These are phyloP conservation scores for Panulirus ornatus DNA, from an alignment of 1,140 invertebrate species.

Conservation along the genomic window DNA sequence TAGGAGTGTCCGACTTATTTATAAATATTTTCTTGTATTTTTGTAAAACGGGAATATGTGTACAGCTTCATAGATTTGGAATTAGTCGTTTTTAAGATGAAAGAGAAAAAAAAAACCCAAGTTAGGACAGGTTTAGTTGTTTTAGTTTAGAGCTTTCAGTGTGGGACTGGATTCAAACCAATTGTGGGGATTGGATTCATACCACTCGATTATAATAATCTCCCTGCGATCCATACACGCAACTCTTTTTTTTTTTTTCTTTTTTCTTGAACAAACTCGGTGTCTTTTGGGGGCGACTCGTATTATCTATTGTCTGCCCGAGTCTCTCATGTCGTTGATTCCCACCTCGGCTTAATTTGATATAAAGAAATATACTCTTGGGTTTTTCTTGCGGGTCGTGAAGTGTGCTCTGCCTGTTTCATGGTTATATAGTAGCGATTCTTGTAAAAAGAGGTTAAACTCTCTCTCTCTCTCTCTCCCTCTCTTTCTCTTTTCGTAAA, in stretches of 20 bases:
- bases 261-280: background rate
- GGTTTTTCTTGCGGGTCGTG: no score
- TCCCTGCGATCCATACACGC: conserved; percentile 9
- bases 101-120: conserved; percentile 1
- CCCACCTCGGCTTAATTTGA: no score
- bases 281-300: no score
- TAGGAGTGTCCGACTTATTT: conserved; percentile 31
- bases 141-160: background rate
- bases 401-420: no score
- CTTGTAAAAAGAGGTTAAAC: no score
- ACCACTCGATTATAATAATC: conserved; percentile 41
- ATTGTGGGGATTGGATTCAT: conserved; percentile 21
- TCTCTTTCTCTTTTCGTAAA: no score
- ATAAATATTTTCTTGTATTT: conserved; percentile 62
- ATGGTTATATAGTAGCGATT: no score
- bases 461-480: no score
- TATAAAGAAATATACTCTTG: no score
- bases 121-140: conserved; percentile 54
- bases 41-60: conserved; percentile 57
- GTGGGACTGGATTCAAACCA: conserved; percentile 21
- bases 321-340: no score
- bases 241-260: background rate
- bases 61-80: conserved; percentile 57
- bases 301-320: no score
- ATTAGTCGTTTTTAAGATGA: conserved; percentile 10